Evolutionary conservation across 64 coral and sea anemone genomes (phyloP).

Genomic region (Porites lutea): DNA sequence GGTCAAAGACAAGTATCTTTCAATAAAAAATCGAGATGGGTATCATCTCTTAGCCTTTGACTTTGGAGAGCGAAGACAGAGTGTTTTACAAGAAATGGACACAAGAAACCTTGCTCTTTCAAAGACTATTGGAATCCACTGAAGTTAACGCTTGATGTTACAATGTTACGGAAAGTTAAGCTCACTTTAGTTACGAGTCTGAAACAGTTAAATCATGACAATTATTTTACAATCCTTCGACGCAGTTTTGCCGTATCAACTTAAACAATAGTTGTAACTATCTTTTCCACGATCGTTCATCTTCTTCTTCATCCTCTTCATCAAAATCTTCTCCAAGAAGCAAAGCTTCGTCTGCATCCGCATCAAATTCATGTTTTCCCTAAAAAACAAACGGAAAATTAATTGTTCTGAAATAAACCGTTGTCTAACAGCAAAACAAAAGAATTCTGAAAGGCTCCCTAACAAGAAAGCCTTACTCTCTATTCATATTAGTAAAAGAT

Average conservation of each 20-base stretch:
- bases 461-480: no score
- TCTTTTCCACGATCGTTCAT: slow-evolving; percentile 78
- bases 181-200: neutral
- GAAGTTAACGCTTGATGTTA: no score
- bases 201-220: neutral
- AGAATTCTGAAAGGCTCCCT: no score
- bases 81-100: no score
- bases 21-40: no score
- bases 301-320: slow-evolving; percentile 76
- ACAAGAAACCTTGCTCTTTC: no score
- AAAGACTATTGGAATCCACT: no score
- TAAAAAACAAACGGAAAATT: neutral
- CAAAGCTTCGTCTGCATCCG: slow-evolving; percentile 55
- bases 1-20: neutral
- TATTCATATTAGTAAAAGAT: no score
- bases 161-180: neutral
- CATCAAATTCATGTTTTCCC: slow-evolving; percentile 74
- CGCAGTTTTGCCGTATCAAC: neutral
- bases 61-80: no score
- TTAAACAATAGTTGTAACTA: neutral
- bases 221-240: neutral
- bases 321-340: slow-evolving; percentile 75
- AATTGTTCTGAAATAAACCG: neutral
- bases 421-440: no score
- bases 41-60: no score